A percentile compares a stretch with the other conserved stretches of the same genome.
Conservation (phyloP, 2,113 vertebrate species). For the Oncorhynchus masou region DNA sequence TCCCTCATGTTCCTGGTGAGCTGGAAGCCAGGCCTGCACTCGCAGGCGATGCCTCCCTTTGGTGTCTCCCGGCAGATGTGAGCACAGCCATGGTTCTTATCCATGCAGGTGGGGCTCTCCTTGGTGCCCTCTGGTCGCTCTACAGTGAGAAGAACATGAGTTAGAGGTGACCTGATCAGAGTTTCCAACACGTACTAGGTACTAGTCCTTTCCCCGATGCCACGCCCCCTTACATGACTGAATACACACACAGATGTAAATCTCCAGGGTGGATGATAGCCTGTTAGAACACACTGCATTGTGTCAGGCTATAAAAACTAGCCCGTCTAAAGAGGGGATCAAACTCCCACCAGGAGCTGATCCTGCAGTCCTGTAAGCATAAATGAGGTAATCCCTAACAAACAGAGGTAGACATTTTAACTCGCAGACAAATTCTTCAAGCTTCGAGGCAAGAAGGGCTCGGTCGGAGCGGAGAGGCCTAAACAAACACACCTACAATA, state of each 20-base stretch:
- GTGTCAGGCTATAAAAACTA: constrained; percentile 51
- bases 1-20: constrained; percentile 95
- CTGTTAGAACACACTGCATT: constrained; percentile 59
- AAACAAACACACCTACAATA: neutral
- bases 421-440: neutral
- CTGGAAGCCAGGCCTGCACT: constrained; percentile 95
- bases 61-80: constrained; percentile 96
- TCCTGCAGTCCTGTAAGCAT: constrained; percentile 65
- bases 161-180: neutral
- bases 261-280: constrained; percentile 22
- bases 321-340: constrained; percentile 58
- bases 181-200: no score
- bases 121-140: constrained; percentile 84
- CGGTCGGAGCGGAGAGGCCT: neutral
- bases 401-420: constrained; percentile 12
- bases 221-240: constrained; percentile 4
- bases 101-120: constrained; percentile 97
- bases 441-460: neutral
- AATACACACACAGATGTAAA: constrained; percentile 10
- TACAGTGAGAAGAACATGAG: constrained; percentile 45
- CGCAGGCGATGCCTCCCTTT: constrained; percentile 92
- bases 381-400: constrained; percentile 67
- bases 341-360: constrained; percentile 61
- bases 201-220: neutral
- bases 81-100: constrained; percentile 97